Base-by-base conservation (phyloP, 2,113 vertebrate species). In the Caretta caretta region DNA sequence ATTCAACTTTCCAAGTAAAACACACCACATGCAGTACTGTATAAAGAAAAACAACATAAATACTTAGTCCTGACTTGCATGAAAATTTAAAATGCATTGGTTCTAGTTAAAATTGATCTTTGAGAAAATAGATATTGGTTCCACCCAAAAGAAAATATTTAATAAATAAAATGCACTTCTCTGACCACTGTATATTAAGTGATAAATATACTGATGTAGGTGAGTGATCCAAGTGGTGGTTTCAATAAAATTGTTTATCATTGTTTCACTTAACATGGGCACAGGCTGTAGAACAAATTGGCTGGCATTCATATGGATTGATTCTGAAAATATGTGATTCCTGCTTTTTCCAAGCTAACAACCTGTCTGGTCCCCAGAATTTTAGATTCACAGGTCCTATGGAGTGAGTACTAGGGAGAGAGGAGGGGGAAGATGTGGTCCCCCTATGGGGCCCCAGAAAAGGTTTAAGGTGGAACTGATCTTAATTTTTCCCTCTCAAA, bases 81-180 rank as follows among this genome's bases (percentile, higher is more conserved):
- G 84, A 72, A 90, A 97, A 97, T 96, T 79, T 83, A 88, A 97
- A 97, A 98, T 95, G 86, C 88, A 96, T 75, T 94, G 83, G 94
- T 96, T 98, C 96, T 96, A 94, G 90, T 97, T 97, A 97, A 98
- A 98, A 97, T 97, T 83, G 54, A 98, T 98, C 1, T 75, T 96
- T 90, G 94, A 93, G 93, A 96, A 98, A 98, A 97, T 92, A 95
- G 94, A 86, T 56, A 97, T 97, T 93, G 80, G 94, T 98, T 98
- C 97, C 95, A 96, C 96, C 88, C 87, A 94, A 97, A 93, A 93
- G 85, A 81, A 85, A 97, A 89, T 96, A 95, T 3, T 49, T 91
- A 94, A 96, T 90, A 84, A 88, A 96, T 97, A 96, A 95, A 97
- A 98, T 97, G 90, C n/a, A 90, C 80, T 84, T 75, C 91, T 93